Evolutionary conservation across 2,113 vertebrate species (phyloP).

Genomic region (Sminthopsis crassicaudata): DNA sequence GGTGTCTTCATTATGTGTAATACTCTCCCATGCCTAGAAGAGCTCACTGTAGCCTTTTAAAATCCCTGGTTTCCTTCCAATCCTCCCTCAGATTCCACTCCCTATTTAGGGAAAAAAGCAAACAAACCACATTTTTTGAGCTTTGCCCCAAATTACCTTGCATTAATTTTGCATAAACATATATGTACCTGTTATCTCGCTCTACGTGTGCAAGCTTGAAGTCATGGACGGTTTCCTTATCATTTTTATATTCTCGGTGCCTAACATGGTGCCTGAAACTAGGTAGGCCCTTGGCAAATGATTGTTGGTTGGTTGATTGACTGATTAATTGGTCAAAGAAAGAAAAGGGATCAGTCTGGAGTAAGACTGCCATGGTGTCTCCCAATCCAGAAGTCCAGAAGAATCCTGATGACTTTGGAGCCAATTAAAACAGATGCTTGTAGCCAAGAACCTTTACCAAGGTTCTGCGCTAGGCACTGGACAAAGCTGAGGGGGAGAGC

Average conservation of each 20-base stretch:
- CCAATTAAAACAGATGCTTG: neutral
- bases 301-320: neutral
- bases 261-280: neutral
- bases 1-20: neutral
- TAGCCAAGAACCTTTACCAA: neutral
- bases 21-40: neutral
- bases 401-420: neutral
- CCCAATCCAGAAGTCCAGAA: neutral
- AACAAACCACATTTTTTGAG: neutral
- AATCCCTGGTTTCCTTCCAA: neutral
- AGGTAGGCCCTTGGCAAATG: neutral
- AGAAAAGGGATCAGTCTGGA: neutral
- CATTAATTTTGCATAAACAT: neutral
- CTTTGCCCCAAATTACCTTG: neutral
- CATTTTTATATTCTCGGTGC: neutral
- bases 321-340: neutral
- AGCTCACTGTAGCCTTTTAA: neutral
- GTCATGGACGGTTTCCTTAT: neutral
- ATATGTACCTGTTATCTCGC: neutral
- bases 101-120: neutral
- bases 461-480: neutral
- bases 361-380: neutral
- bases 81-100: neutral
- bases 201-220: neutral
- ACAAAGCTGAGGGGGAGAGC: neutral